A percentile compares a stretch with the other conserved stretches of the same genome.
phyloP scores from a whole-genome alignment of 2,888 invertebrate genomes.

The Dorcus hopei region DNA sequence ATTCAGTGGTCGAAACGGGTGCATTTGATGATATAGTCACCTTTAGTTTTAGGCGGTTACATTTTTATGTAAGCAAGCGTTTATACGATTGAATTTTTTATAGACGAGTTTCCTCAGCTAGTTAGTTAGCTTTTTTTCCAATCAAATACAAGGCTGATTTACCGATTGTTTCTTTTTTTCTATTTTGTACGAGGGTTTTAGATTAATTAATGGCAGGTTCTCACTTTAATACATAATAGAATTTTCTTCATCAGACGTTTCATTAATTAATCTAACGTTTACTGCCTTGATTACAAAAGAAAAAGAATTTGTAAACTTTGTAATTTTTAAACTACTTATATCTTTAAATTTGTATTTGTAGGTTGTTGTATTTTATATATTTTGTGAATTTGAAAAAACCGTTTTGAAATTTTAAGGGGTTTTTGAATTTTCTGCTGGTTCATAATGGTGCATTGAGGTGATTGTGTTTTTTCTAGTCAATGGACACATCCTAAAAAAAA shows the following conservation, averaged over 20 bases:
- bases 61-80: background rate
- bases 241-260: background rate
- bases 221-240: no score
- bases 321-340: background rate
- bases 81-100: slow-evolving; percentile 18
- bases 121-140: background rate
- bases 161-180: slow-evolving; percentile 13
- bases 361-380: background rate
- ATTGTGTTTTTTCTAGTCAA: no score
- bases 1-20: slow-evolving; percentile 41
- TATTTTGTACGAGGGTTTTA: slow-evolving; percentile 7
- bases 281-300: background rate
- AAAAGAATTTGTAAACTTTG: background rate
- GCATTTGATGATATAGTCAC: slow-evolving; percentile 40
- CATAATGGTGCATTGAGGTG: no score
- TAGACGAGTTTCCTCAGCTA: slow-evolving; percentile 17
- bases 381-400: no score
- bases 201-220: no score
- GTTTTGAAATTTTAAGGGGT: background rate
- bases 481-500: no score
- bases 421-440: background rate
- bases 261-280: background rate
- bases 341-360: background rate
- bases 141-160: slow-evolving; percentile 18
- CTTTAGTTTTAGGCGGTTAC: slow-evolving; percentile 30